Evolutionary conservation across 2,797 vertebrate genomes (phyloP), one percentile per base, ranked within the genome.

Genomic region (Chrysocyon brachyurus): DNA sequence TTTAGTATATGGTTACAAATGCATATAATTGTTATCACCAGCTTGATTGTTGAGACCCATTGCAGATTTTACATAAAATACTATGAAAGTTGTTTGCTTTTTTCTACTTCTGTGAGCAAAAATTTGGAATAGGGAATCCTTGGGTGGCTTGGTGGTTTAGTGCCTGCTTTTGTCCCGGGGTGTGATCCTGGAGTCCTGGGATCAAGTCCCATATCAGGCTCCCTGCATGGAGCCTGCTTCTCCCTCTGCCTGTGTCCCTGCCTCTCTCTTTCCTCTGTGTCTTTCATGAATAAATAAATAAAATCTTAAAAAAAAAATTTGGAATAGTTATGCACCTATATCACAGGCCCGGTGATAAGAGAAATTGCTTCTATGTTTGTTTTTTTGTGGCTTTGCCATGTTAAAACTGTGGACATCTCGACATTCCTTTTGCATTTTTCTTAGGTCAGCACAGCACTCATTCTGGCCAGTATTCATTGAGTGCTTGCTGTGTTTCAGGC

Each of bases 301-400:
- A 46, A 46, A 46, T 46, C 40, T 46, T 46, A 46, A 46, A 46
- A 46, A 46, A 46, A 46, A 46, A 46, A 8, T 46, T 40, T 40
- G 82, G 24, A 61, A 64, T 22, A 16, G 36, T 52, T 79, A 2
- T 8, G 33, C 16, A 0, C 33, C 63, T 22, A 0, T 5, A 0
- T 68, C 31, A 19, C 31, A 49, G 49, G 6, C 75, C 26, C 26
- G 57, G 33, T 63, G 21, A 3, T 15, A 7, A 19, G 54, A 68
- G 75, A 49, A 22, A 26, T 22, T 31, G n/a, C 94, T 72, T 82
- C 52, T 87, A 63, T 46, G 40, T 63, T 31, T 68, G 49, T 56
- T 15, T 61, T 64, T 72, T 21, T 4, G 77, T 57, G 68, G 33
- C 88, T 90, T 5, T 81, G 33, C 15, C 28, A 15, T 88, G 14